A percentile compares a stretch with the other conserved stretches of the same genome.
Conservation (phyloP, 1,140 invertebrate species). For the Orchestia grillus region DNA sequence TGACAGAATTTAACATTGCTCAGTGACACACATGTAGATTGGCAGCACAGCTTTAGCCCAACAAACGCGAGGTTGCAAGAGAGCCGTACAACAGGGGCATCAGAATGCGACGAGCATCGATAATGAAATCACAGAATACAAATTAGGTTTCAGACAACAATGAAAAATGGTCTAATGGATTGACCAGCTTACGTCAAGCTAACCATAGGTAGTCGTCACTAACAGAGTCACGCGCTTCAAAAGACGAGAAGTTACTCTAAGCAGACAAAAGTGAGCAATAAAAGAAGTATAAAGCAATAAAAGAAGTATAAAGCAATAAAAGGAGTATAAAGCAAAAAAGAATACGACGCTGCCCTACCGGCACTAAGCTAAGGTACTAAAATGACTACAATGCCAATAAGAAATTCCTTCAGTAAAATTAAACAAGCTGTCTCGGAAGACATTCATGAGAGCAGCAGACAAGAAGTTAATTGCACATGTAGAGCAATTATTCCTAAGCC, state of each 20-base stretch:
- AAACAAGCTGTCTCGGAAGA: not conserved
- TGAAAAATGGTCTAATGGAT: not conserved
- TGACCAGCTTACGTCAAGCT: not conserved
- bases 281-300: not conserved
- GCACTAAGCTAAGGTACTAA: not conserved
- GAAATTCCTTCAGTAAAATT: not conserved
- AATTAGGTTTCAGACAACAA: not conserved
- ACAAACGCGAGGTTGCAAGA: not conserved
- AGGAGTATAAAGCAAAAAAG: not conserved
- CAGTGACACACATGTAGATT: not conserved
- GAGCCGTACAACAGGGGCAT: not conserved
- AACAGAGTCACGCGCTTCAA: not conserved
- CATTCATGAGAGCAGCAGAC: not conserved
- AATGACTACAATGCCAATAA: not conserved
- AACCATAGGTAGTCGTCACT: too few species aligned
- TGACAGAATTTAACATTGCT: not conserved
- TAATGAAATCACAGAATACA: not conserved
- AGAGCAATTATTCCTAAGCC: not conserved
- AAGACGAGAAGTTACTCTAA: not conserved
- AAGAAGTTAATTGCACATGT: not conserved
- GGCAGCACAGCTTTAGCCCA: not conserved
- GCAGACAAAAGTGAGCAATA: not conserved
- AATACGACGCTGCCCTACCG: not conserved
- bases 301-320: not conserved
- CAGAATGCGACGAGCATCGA: not conserved